Conservation (phyloP, 2,888 invertebrate species). For the Drosophila picticornis region DNA sequence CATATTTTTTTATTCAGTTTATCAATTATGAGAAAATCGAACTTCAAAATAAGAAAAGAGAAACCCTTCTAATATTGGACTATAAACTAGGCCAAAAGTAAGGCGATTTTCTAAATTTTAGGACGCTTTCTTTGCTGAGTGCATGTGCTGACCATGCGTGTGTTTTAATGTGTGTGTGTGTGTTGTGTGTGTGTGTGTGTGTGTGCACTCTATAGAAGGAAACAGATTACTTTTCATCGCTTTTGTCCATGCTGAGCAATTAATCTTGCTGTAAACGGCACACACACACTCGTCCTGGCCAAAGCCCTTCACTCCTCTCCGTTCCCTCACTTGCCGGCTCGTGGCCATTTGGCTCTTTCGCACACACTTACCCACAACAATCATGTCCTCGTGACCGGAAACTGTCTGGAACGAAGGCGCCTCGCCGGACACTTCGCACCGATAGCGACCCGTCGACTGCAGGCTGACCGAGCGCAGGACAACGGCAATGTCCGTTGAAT, state of each 20-base stretch:
- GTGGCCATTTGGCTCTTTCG: not conserved
- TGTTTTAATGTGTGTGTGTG: not conserved
- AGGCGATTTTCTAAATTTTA: not conserved
- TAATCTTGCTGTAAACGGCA: constrained; percentile 64
- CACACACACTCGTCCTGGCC: not conserved
- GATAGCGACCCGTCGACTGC: constrained; percentile 90
- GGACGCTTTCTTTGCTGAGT: not conserved
- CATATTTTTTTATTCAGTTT: not conserved
- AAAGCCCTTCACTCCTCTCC: not conserved
- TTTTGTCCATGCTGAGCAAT: constrained; percentile 72
- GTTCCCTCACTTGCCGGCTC: not conserved
- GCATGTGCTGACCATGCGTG: not conserved
- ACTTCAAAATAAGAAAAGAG: not conserved
- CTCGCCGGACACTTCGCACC: constrained; percentile 92
- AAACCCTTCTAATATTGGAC: not conserved
- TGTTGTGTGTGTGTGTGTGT: constrained; percentile 13
- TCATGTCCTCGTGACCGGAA: constrained; percentile 90
- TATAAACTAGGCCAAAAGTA: not conserved
- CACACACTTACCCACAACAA: constrained; percentile 89
- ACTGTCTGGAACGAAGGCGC: constrained; percentile 92
- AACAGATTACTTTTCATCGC: constrained; percentile 78
- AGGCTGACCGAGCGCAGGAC: constrained; percentile 89
- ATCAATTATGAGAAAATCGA: not conserved
- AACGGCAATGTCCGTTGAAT: constrained; percentile 88
- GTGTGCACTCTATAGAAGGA: constrained; percentile 37